Conservation (phyloP, 2,888 invertebrate genomes). For the Ashinkailepas kermadecensis region DNA sequence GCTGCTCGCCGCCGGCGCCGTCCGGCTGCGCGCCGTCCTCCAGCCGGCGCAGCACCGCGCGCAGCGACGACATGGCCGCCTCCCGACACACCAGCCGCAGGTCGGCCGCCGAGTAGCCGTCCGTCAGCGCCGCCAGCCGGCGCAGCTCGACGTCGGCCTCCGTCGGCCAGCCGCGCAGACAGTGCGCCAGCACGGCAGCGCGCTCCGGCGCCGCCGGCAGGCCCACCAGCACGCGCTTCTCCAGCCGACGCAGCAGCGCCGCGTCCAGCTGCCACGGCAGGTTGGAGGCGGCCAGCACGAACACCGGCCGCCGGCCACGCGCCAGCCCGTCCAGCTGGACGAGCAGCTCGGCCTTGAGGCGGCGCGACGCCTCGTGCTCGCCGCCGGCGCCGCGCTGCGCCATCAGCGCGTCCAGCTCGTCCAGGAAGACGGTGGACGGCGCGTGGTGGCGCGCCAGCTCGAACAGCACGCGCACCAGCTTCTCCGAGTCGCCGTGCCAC, state of each 20-base stretch:
- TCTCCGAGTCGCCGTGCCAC: slow-evolving; percentile 94
- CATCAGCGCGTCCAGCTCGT: slow-evolving; percentile 81
- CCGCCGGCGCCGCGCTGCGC: slow-evolving; percentile 51
- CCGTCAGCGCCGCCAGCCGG: slow-evolving; percentile 48
- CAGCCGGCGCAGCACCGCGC: slow-evolving; percentile 53
- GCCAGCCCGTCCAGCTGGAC: slow-evolving; percentile 74
- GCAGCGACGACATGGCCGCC: slow-evolving; percentile 70
- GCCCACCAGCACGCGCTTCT: slow-evolving; percentile 74
- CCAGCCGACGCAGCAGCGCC: slow-evolving; percentile 77
- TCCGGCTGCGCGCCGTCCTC: slow-evolving; percentile 40
- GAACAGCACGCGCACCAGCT: slow-evolving; percentile 78
- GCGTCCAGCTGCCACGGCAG: slow-evolving; percentile 88
- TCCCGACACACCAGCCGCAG: slow-evolving; percentile 80
- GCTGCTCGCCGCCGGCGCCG: neutral
- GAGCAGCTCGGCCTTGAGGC: slow-evolving; percentile 82
- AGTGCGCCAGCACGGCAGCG: slow-evolving; percentile 56
- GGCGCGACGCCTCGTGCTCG: slow-evolving; percentile 76
- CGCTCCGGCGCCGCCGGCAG: slow-evolving; percentile 63
- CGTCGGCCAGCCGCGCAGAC: slow-evolving; percentile 41
- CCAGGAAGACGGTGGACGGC: slow-evolving; percentile 85
- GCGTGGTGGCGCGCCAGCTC: slow-evolving; percentile 76
- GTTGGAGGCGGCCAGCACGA: slow-evolving; percentile 80
- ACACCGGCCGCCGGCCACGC: slow-evolving; percentile 56
- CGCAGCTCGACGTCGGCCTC: slow-evolving; percentile 42
- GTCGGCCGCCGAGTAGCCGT: slow-evolving; percentile 81